Percentiles rank a stretch among this genome's conserved stretches.
Evolutionary conservation across 1,140 invertebrate genomes (phyloP).

Genomic region (Drosophila gunungcola): DNA sequence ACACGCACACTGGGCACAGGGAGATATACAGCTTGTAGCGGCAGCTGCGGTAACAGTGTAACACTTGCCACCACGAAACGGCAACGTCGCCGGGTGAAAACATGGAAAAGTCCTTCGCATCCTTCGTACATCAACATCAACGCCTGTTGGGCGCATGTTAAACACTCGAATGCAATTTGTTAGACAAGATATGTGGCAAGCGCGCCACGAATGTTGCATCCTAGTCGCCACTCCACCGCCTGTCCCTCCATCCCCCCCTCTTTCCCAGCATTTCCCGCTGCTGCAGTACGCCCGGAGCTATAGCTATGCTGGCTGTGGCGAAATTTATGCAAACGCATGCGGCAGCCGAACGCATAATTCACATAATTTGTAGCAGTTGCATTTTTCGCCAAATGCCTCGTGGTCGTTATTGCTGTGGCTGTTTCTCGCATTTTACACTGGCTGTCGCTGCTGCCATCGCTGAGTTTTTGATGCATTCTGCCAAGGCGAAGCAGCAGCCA

Average conservation of each 20-base stretch:
- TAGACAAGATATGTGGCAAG: constrained; percentile 82
- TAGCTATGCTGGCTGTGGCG: constrained; percentile 58
- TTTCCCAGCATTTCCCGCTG: constrained; percentile 18
- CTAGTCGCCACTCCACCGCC: constrained; percentile 11
- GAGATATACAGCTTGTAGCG: constrained; percentile 40
- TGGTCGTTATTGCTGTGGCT: constrained; percentile 52
- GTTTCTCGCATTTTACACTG: constrained; percentile 25
- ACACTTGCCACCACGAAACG: constrained; percentile 42
- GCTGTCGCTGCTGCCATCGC: constrained; percentile 40
- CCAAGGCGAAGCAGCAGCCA: constrained; percentile 40
- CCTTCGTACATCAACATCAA: constrained; percentile 78
- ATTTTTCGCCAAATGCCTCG: constrained; percentile 77
- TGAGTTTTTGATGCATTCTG: constrained; percentile 36
- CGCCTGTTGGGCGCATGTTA: constrained; percentile 81
- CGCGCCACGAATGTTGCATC: constrained; percentile 51
- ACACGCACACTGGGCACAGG: constrained; percentile 18
- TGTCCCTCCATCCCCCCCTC: not conserved
- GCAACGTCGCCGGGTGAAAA: constrained; percentile 52
- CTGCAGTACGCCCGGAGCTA: constrained; percentile 45
- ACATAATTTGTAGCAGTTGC: constrained; percentile 81
- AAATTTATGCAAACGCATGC: constrained; percentile 83
- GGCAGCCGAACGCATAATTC: constrained; percentile 80
- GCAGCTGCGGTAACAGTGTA: constrained; percentile 45
- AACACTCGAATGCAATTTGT: constrained; percentile 83
- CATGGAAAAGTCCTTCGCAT: constrained; percentile 82